Base-by-base conservation (phyloP, 2,113 vertebrate genomes). In the human (Homo sapiens) region DNA sequence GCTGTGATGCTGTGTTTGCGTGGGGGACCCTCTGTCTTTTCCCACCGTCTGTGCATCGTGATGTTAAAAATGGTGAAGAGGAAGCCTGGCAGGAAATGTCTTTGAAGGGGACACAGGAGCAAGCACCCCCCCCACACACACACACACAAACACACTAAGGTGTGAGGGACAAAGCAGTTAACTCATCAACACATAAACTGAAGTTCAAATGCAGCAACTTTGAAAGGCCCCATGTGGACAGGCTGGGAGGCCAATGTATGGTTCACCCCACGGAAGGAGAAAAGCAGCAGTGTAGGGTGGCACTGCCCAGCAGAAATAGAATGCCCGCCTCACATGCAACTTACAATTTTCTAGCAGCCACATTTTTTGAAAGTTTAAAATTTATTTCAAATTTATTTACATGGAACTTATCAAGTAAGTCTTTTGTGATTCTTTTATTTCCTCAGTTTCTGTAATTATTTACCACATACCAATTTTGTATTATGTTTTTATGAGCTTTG, bases 391-490 rank as follows among this genome's bases (percentile, higher is more conserved):
- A 64, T 76, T 70, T 90, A 81, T 89, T 95, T 81, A 82, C 4
- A 61, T 79, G 9, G 23, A 80, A 48, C 23, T 68, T 45, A 95
- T 50, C 57, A 50, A 59, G 81, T 79, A 72, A 7, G 0, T 27
- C 22, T 94, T 89, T 84, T 59, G 22, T 50, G 35, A 78, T 61
- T 78, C n/a, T 64, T 73, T 66, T 66, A 43, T 76, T 79, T 93
- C 48, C 80, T 94, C 14, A 40, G n/a, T 81, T 97, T 79, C 45
- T 95, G 3, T 48, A 94, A 73, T 76, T 85, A 92, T 84, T 94
- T 84, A 3, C 12, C 7, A 59, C 8, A 61, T 30, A 48, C 2
- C 72, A 30, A 43, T 59, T 90, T 89, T 64, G 45, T 85, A 50
- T 50, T 43, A 23, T 72, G 16, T n/a, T 76, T 73, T 83, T 90